phyloP scores from a whole-genome alignment of 2,888 invertebrate genomes.

The Aphidius colemani region DNA sequence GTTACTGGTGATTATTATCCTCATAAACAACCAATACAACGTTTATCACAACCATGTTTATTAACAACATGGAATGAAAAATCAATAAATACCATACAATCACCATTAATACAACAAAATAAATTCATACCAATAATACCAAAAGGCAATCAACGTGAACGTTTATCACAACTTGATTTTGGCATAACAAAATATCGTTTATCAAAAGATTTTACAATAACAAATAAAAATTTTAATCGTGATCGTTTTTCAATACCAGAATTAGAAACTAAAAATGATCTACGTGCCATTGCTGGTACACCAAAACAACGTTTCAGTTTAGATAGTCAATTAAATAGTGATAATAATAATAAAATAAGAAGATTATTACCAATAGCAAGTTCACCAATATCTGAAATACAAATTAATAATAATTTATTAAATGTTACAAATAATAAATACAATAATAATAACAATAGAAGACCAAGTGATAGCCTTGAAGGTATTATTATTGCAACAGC shows the following conservation, averaged over 20 bases:
- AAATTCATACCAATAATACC: constrained; percentile 43
- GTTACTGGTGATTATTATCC: constrained; percentile 53
- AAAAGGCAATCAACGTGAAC: constrained; percentile 45
- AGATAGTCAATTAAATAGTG: constrained; percentile 50
- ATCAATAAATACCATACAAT: constrained; percentile 34
- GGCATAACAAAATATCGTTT: constrained; percentile 45
- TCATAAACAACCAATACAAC: constrained; percentile 42
- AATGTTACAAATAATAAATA: background rate
- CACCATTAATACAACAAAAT: constrained; percentile 45
- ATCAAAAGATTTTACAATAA: constrained; percentile 36
- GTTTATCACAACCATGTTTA: constrained; percentile 51
- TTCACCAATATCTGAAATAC: constrained; percentile 51
- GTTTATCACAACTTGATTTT: constrained; percentile 50
- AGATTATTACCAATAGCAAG: constrained; percentile 52
- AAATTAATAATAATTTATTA: constrained; percentile 31
- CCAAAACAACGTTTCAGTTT: constrained; percentile 54
- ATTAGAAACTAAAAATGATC: constrained; percentile 52
- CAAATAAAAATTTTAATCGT: constrained; percentile 46
- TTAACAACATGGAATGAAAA: constrained; percentile 40
- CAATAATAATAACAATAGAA: background rate
- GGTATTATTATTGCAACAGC: constrained; percentile 49
- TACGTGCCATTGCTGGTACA: constrained; percentile 51
- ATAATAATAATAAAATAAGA: constrained; percentile 38
- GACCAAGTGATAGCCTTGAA: constrained; percentile 44
- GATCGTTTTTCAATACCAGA: constrained; percentile 55